phyloP scores from a whole-genome alignment of 2,113 vertebrate species.

The Orcinus orca region DNA sequence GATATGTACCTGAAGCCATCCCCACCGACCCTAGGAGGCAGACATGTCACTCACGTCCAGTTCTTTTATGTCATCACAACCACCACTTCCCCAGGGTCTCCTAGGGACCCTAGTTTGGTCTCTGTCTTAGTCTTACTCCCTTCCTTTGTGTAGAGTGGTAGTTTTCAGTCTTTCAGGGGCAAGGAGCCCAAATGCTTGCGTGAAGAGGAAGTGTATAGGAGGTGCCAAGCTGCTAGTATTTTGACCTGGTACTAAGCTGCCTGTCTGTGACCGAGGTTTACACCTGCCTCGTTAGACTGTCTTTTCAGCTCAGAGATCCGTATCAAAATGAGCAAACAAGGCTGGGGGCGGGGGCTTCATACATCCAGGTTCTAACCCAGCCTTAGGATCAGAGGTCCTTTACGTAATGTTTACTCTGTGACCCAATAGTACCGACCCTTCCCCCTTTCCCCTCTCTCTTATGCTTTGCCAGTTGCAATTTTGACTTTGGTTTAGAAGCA shows the following conservation, averaged over 20 bases:
- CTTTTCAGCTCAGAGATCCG: not conserved
- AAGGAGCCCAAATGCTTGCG: not conserved
- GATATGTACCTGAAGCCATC: not conserved
- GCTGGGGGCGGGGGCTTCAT: not conserved
- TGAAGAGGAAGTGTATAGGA: not conserved
- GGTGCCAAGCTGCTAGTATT: not conserved
- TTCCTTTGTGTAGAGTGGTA: not conserved
- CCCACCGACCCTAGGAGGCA: not conserved
- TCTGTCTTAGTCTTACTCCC: not conserved
- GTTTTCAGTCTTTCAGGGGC: not conserved
- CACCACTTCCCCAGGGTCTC: not conserved
- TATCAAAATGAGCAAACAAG: not conserved
- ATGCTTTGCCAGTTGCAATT: not conserved
- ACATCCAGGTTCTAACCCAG: not conserved
- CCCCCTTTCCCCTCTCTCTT: not conserved
- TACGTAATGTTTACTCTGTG: not conserved
- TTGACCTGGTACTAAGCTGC: not conserved
- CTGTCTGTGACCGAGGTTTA: not conserved
- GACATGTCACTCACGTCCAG: not conserved
- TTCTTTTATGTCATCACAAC: not conserved
- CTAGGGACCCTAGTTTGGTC: not conserved
- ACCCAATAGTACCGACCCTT: not conserved
- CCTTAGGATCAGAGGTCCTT: not conserved
- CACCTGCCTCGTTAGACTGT: not conserved
- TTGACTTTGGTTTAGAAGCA: not conserved